Base-by-base conservation (phyloP, 2,888 invertebrate species). In the Meandrusa payeni region DNA sequence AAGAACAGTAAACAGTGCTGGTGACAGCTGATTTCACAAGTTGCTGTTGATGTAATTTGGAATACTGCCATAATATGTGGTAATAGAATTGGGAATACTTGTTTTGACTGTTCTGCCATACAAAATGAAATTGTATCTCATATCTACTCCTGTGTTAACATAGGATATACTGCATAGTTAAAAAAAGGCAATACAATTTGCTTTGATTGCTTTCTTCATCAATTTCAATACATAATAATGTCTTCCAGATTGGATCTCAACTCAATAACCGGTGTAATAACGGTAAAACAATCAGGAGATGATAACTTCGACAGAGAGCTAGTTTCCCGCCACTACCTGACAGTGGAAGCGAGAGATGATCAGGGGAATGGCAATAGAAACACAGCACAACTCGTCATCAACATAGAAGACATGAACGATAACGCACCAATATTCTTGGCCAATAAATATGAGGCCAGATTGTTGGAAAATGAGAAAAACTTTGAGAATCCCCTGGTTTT, bases 341-440 rank as follows among this genome's bases (percentile, higher is more conserved):
- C 95, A 0, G 94, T 97, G 0, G 96, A 96, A 70, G 98, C 97
- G 0, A 88, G 96, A 40, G 98, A 98, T 68, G 93, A 95, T 73
- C 89, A 61, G 96, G 62, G 62, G 3, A 58, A 55, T 41, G 59
- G 58, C 7, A 64, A 66, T 33, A 90, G 96, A 37, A 96, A 96
- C 66, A 94, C 95, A 0, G 95, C 93, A 0, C 96, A 96, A 66
- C 79, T 97, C 6, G 91, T 95, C 2, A 90, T 97, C 2, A 93
- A 94, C 57, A 92, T 97, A 24, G 93, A 93, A 55, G 97, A 97
- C 70, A 93, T 95, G 0, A 97, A 97, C 61, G 97, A 97, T 64
- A 97, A 97, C 68, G 90, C 94, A 0, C 98, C 98, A 0, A 89
- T 92, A 55, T 98, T 97, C 69, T 76, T 93, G 1, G 95, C 95